Percentiles rank a stretch among this genome's conserved stretches.
phyloP scores from a whole-genome alignment of 2,797 vertebrate genomes.

The Intellagama lesueurii region DNA sequence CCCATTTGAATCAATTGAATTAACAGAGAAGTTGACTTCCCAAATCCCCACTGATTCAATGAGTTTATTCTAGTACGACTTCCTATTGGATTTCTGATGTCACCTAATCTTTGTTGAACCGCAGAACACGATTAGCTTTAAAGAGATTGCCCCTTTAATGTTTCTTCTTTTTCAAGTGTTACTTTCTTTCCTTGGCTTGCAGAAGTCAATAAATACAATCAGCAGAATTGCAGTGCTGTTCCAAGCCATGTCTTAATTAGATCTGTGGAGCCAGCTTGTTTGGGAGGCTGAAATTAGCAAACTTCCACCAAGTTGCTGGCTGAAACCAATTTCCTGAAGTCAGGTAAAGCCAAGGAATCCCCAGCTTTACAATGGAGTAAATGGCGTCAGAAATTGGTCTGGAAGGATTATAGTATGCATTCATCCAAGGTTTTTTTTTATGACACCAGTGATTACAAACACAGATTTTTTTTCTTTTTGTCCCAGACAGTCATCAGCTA shows the following conservation, averaged over 20 bases:
- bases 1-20: no score
- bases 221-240: slow-evolving; percentile 19
- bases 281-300: slow-evolving; percentile 28
- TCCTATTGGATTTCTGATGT: no score
- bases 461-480: slow-evolving; percentile 35
- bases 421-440: slow-evolving; percentile 42
- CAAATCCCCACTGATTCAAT: no score
- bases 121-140: neutral
- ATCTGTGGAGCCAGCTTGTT: slow-evolving; percentile 32
- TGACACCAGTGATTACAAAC: slow-evolving; percentile 35
- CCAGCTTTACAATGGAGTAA: slow-evolving; percentile 15
- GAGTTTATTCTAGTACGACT: no score
- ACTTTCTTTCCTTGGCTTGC: slow-evolving; percentile 20
- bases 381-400: slow-evolving; percentile 15
- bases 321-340: slow-evolving; percentile 36
- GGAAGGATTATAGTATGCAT: neutral
- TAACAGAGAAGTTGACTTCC: no score
- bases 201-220: slow-evolving; percentile 36
- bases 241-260: slow-evolving; percentile 41
- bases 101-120: neutral
- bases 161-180: slow-evolving; percentile 18
- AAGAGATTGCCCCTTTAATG: slow-evolving; percentile 30
- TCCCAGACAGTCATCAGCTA: slow-evolving; percentile 24
- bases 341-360: slow-evolving; percentile 30
- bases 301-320: slow-evolving; percentile 24